A percentile compares a stretch with the other conserved stretches of the same genome.
These are phyloP conservation scores for Urocitellus parryii DNA, from an alignment of 2,113 vertebrate genomes.

Conservation along the genomic window DNA sequence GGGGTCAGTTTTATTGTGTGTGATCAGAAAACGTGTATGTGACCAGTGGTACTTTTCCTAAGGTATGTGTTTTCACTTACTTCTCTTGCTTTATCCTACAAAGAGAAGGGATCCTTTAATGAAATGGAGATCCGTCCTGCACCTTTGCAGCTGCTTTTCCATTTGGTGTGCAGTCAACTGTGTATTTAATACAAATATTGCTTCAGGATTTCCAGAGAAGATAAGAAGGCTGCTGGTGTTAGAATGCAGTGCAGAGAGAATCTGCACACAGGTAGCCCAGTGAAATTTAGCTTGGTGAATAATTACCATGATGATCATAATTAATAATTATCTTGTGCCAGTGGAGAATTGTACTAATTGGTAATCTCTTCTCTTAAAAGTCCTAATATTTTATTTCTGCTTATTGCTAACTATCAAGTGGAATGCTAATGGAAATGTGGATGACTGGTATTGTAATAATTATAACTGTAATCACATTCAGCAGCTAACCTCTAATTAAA, in stretches of 20 bases:
- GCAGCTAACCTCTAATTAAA: conserved; percentile 87
- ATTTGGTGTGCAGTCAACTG: conserved; percentile 69
- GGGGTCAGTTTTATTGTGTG: not conserved
- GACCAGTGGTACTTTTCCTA: conserved; percentile 37
- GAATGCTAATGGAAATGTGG: conserved; percentile 86
- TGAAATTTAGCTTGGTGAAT: conserved; percentile 80
- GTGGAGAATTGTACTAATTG: conserved; percentile 85
- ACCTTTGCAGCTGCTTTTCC: conserved; percentile 47
- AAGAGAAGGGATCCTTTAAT: conserved; percentile 62
- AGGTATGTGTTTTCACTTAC: not conserved
- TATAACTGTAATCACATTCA: conserved; percentile 84
- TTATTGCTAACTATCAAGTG: conserved; percentile 85
- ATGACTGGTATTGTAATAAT: conserved; percentile 86
- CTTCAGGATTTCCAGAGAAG: conserved; percentile 81
- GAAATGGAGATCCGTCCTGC: conserved; percentile 57
- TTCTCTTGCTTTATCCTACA: conserved; percentile 16
- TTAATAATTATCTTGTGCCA: conserved; percentile 88
- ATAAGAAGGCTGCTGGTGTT: conserved; percentile 61
- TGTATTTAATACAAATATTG: conserved; percentile 74
- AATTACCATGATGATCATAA: conserved; percentile 85
- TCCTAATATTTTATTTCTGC: conserved; percentile 90
- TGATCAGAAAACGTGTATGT: not conserved
- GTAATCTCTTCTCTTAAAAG: conserved; percentile 86
- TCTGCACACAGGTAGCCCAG: conserved; percentile 79
- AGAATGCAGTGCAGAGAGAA: conserved; percentile 72